Evolutionary conservation across 2,797 vertebrate genomes (phyloP), one percentile per base, ranked within the genome.

Genomic region (Gouania willdenowi): DNA sequence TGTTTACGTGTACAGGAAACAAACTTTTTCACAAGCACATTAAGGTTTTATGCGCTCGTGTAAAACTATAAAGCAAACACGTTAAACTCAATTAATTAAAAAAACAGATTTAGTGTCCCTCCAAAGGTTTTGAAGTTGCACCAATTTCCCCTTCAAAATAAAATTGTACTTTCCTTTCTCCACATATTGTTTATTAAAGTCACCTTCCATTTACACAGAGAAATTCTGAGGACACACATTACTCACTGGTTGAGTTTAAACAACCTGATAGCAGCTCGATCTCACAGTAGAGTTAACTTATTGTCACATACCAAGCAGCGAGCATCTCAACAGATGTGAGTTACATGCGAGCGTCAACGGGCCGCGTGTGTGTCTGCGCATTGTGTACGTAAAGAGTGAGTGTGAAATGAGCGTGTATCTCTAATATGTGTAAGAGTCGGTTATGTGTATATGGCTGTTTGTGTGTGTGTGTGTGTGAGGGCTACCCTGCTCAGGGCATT

Each of bases 401-500:
- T 71, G 57, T 71, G 43, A 59, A 81, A 74, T 40, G 53, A 78
- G 69, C 58, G 49, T 74, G 68, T 59, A 25, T 65, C 37, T 38
- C 30, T 19, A 48, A 46, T 66, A 57, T 46, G 30, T 53, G 41
- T 57, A 54, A 48, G 35, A 43, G 44, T 44, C 52, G 28, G 54
- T 43, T 39, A 46, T 52, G 63, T 56, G 20, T 63, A 59, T 64
- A 52, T 11, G 54, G 76, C 62, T 79, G 66, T 82, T 65, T 75
- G 67, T 84, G 81, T 86, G 81, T 86, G n/a, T 75, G 67, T 84
- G 81, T 86, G 81, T 87, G 80, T 82, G 79, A 82, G 81, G 84
- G 85, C 85, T 86, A 77, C 82, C 82, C 84, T 87, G 82, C 83
- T 85, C 81, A 88, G 87, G 84, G 87, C 84, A 89, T 86, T 83